Percentiles rank a stretch among this genome's conserved stretches.
phyloP scores from a whole-genome alignment of 2,888 invertebrate species.

The Tricholauxania praeusta region DNA sequence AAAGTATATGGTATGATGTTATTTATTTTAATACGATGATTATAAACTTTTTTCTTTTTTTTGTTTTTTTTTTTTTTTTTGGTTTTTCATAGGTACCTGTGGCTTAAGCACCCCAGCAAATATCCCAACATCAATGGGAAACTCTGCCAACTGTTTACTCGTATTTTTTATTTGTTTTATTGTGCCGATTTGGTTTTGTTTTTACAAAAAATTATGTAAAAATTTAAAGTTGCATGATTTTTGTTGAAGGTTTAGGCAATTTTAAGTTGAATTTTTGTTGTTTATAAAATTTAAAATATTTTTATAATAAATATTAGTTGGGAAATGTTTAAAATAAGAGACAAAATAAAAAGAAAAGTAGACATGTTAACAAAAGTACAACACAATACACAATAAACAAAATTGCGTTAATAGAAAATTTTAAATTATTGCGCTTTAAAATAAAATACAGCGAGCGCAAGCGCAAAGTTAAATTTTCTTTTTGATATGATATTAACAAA shows the following conservation, averaged over 20 bases:
- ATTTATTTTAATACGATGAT: too few relatives aligned
- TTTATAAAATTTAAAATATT: constrained; percentile 4
- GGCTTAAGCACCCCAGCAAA: constrained; percentile 81
- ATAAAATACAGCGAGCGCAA: too few relatives aligned
- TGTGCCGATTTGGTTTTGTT: constrained; percentile 29
- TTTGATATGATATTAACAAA: not conserved
- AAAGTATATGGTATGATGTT: too few relatives aligned
- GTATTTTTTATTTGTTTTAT: constrained; percentile 10
- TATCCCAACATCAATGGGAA: constrained; percentile 81
- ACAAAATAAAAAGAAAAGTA: constrained; percentile 11
- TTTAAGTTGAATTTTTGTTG: not conserved
- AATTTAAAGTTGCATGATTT: constrained; percentile 18
- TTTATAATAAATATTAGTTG: not conserved
- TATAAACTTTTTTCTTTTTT: not conserved
- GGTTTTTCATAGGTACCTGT: constrained; percentile 64
- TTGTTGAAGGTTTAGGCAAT: not conserved
- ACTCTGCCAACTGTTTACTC: constrained; percentile 74
- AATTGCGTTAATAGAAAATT: not conserved
- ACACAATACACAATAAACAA: constrained; percentile 6
- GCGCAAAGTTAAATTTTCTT: too few relatives aligned
- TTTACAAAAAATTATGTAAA: constrained; percentile 34
- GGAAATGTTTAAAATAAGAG: not conserved
- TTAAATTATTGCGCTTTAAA: too few relatives aligned
- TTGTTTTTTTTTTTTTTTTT: constrained; percentile 40
- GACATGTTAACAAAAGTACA: constrained; percentile 12